A percentile compares a stretch with the other conserved stretches of the same genome.
Conservation (phyloP, 2,113 vertebrate species). For the Eudyptes chrysolophus region DNA sequence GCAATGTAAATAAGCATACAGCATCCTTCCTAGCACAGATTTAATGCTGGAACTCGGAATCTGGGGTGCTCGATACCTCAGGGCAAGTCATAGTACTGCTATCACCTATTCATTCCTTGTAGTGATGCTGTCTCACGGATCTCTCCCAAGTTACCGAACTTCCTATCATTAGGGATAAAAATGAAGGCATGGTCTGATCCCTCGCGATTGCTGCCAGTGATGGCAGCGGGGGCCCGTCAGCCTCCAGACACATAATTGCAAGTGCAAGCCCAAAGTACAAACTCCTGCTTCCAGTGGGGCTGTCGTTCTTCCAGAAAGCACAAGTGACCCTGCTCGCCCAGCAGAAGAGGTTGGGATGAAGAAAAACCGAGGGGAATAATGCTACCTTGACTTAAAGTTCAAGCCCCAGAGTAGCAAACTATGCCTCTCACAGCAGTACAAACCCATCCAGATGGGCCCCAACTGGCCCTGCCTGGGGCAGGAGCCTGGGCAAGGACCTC, state of each 20-base stretch:
- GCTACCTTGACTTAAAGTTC: background rate
- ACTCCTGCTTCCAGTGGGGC: background rate
- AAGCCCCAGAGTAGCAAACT: background rate
- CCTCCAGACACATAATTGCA: background rate
- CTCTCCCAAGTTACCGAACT: background rate
- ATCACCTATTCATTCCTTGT: background rate
- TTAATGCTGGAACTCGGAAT: background rate
- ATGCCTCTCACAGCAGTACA: background rate
- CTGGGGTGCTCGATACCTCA: background rate
- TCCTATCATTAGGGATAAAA: background rate
- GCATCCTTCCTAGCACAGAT: background rate
- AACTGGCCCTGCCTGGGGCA: background rate
- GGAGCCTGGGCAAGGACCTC: background rate
- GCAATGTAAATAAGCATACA: background rate
- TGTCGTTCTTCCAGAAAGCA: background rate
- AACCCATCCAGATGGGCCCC: fast-evolving
- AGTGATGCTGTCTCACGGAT: background rate
- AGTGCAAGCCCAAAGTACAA: background rate
- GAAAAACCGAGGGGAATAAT: background rate
- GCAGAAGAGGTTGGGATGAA: background rate
- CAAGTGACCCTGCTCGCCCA: background rate
- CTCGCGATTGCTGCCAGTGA: fast-evolving
- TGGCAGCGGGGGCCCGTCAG: fast-evolving
- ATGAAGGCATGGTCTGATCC: background rate
- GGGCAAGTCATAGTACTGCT: background rate